A percentile compares a stretch with the other conserved stretches of the same genome.
Evolutionary conservation across 2,888 invertebrate species (phyloP).

Genomic region (Allygus modestus): DNA sequence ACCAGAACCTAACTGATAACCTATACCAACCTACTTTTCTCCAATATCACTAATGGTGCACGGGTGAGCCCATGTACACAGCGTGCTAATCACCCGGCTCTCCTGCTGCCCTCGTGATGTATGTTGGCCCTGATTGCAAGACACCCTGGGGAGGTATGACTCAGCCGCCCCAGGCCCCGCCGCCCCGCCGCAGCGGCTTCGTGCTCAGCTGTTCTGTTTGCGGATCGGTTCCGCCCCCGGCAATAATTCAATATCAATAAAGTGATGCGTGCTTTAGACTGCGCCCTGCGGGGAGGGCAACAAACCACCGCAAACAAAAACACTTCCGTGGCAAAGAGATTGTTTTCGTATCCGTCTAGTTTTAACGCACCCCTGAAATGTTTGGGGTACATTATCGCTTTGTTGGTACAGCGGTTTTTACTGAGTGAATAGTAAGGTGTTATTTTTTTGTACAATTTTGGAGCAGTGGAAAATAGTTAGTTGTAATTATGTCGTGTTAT

Average conservation of each 20-base stretch:
- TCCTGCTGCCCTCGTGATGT: neutral
- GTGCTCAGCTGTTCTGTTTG: conserved; percentile 27
- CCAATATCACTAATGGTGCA: no score
- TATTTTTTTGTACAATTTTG: no score
- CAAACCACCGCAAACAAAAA: conserved; percentile 17
- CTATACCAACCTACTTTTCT: no score
- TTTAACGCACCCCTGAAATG: neutral
- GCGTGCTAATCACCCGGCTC: neutral
- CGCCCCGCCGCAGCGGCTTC: neutral
- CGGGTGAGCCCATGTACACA: no score
- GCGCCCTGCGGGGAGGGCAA: neutral
- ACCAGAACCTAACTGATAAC: no score
- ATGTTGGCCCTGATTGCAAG: neutral
- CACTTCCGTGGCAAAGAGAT: conserved; percentile 13
- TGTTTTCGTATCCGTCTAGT: neutral
- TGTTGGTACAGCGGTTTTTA: neutral
- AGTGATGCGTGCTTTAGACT: conserved; percentile 29
- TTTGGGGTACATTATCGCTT: neutral
- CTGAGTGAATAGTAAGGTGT: neutral
- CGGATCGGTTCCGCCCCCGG: conserved; percentile 7
- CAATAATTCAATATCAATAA: conserved; percentile 48
- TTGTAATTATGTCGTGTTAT: no score
- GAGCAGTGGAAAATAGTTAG: no score
- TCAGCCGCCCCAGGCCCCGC: neutral
- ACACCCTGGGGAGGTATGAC: neutral